phyloP scores from a whole-genome alignment of 2,888 invertebrate species.

The Isotomurus palustris region DNA sequence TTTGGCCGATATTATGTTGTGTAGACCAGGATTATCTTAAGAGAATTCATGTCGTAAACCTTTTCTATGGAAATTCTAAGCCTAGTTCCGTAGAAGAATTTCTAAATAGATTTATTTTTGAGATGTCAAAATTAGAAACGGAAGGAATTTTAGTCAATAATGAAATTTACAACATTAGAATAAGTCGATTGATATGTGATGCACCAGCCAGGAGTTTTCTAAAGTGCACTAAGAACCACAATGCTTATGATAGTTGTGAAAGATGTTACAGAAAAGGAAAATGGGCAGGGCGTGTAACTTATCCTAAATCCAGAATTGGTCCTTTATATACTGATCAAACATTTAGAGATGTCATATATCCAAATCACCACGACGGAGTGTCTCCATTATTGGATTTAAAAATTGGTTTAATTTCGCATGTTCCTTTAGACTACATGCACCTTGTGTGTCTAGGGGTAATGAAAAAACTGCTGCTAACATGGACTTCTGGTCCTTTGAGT shows the following conservation, averaged over 20 bases:
- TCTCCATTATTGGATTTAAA: slow-evolving; percentile 8
- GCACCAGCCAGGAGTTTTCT: slow-evolving; percentile 28
- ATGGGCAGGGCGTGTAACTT: slow-evolving; percentile 6
- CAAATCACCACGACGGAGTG: not conserved
- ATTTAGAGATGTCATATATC: not conserved
- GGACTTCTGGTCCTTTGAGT: not conserved
- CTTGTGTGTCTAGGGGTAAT: slow-evolving; percentile 27
- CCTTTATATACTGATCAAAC: not conserved
- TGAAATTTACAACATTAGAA: not conserved
- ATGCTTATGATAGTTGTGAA: slow-evolving; percentile 23
- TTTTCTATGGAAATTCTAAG: not conserved
- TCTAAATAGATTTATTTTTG: not conserved
- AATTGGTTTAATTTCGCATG: slow-evolving; percentile 17
- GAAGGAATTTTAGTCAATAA: not conserved
- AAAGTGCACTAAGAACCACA: slow-evolving; percentile 19
- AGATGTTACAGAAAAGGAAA: slow-evolving; percentile 17
- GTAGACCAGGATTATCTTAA: not conserved
- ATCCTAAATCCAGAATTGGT: not conserved
- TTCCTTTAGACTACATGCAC: slow-evolving; percentile 34
- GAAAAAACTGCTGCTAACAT: slow-evolving; percentile 23
- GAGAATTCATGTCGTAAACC: not conserved
- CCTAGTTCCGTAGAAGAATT: not conserved
- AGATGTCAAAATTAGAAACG: not conserved
- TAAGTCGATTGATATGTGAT: slow-evolving; percentile 22
- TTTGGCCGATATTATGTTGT: not conserved